Base-by-base conservation (phyloP, 2,888 invertebrate genomes). In the Sarcophaga rosellei region DNA sequence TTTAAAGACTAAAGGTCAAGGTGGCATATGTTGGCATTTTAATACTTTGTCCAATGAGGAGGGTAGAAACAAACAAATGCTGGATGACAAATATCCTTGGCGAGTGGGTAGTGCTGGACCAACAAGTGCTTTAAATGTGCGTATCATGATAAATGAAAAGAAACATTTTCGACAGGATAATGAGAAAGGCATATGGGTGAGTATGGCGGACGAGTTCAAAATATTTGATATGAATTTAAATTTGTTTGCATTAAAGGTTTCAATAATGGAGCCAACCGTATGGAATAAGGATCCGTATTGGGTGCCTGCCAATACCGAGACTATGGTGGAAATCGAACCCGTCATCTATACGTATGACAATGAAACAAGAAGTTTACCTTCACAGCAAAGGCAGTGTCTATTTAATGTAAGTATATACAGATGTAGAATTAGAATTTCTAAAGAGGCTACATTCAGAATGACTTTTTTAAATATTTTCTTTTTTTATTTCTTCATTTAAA, bases 1-100 rank as follows among this genome's bases (percentile, higher is more conserved):
- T 85, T 92, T 93, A 8, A 89, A 91, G 65, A 93, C 93, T 57
- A 92, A 91, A 84, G 93, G 93, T 45, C 93, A 94, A 86, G 92
- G 92, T 81, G 94, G 94, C 0, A 89, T 93, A 12, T 94, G 94
- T 83, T 94, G 93, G 91, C 90, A 94, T 0, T 94, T 94, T 88
- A 94, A 94, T 89, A 92, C 94, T 0, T 90, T 92, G 15, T 90
- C 92, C 62, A 91, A 91, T 2, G 89, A 85, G 0, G 90, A 90
- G 12, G 91, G 90, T 2, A 88, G 86, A 21, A 88, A 87, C 6
- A 90, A 88, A 89, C 87, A 89, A 57, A 81, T 87, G 3, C 17
- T 83, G 3, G 91, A 91, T 88, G 86, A 89, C 0, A 76, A 89
- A 73, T 92, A 91, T 90, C 92, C 92, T 0, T 91, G 90, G 90